These are phyloP conservation scores for Phainopepla nitens DNA, from an alignment of 2,113 vertebrate species.

Conservation along the genomic window DNA sequence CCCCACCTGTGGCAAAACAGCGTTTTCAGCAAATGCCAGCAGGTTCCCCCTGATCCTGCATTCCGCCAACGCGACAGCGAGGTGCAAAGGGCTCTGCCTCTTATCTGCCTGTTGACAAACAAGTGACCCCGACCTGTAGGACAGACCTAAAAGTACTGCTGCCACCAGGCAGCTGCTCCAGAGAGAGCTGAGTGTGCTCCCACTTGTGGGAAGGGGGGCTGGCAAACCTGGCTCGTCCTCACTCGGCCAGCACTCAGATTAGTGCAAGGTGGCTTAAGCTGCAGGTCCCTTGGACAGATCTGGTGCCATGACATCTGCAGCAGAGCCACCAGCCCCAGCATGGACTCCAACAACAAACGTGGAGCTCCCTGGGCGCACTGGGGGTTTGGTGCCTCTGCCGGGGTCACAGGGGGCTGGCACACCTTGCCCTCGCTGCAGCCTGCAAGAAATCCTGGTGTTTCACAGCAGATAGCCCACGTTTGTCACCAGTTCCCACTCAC, in stretches of 20 bases:
- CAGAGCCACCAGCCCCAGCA: background rate
- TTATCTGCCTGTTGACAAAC: background rate
- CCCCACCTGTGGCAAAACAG: background rate
- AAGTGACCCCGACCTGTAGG: background rate
- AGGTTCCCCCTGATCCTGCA: accelerated
- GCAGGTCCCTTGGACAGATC: accelerated
- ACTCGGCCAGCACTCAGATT: background rate
- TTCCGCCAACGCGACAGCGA: background rate
- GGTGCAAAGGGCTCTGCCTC: slow-evolving; percentile 30
- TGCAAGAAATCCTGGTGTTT: background rate
- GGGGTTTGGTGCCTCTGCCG: background rate
- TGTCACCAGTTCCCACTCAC: accelerated
- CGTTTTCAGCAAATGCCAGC: background rate
- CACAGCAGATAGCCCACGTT: accelerated
- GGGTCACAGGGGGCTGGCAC: background rate
- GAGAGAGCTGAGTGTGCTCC: background rate
- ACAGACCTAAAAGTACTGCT: background rate
- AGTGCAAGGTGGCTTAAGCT: background rate
- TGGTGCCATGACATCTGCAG: background rate
- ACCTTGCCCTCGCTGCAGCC: accelerated
- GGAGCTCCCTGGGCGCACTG: accelerated
- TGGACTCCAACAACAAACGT: accelerated
- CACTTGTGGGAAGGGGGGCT: background rate
- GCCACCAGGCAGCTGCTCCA: background rate
- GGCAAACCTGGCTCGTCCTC: background rate